Percentiles rank a stretch among this genome's conserved stretches.
Evolutionary conservation across 2,113 vertebrate species (phyloP).

Genomic region (Macroglossus sobrinus): DNA sequence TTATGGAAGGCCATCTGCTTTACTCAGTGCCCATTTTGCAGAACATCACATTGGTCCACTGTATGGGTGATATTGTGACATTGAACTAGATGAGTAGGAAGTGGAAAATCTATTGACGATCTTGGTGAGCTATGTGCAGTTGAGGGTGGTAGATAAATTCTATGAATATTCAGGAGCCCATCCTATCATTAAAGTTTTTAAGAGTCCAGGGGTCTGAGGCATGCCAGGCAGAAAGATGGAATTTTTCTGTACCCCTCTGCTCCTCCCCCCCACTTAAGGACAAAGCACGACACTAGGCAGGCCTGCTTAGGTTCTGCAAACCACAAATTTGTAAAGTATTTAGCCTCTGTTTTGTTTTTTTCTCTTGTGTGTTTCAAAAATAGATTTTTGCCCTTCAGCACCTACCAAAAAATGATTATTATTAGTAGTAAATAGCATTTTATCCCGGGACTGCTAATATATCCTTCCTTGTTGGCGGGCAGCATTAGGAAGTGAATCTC

Average conservation of each 20-base stretch:
- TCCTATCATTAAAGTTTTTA: not conserved
- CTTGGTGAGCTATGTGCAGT: not conserved
- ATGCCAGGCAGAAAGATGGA: no score
- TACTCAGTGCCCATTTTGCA: not conserved
- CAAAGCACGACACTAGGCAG: no score
- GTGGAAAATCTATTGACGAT: not conserved
- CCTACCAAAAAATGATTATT: not conserved
- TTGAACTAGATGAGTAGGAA: not conserved
- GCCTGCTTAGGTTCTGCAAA: not conserved
- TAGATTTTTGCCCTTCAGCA: not conserved
- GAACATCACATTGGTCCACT: not conserved
- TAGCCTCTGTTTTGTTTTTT: not conserved
- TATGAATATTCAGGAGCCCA: not conserved
- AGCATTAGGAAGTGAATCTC: not conserved
- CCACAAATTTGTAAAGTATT: not conserved
- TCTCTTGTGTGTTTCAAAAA: not conserved
- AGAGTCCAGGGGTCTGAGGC: not conserved
- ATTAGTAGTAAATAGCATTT: not conserved
- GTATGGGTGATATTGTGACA: not conserved
- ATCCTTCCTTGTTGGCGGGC: not conserved
- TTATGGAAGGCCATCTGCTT: not conserved
- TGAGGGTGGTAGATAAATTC: not conserved
- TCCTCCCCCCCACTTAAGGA: not conserved
- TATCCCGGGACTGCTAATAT: not conserved
- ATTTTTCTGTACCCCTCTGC: rapidly evolving